phyloP scores from a whole-genome alignment of 2,797 vertebrate species.

The Hydrophis major region DNA sequence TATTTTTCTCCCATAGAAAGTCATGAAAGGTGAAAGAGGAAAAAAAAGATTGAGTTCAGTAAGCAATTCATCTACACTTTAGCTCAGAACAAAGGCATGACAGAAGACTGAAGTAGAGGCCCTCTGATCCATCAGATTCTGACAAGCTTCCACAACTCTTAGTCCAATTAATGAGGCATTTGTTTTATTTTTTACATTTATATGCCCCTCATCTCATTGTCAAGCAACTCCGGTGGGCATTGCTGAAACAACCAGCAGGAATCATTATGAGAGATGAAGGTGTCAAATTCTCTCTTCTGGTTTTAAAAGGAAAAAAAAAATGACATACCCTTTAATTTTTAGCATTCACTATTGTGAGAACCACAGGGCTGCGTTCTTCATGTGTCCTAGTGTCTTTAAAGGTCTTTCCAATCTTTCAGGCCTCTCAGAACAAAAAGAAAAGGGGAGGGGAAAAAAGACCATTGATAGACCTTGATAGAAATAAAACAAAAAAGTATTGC shows the following conservation, averaged over 20 bases:
- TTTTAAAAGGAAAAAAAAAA: neutral
- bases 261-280: neutral
- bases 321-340: neutral
- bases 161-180: neutral
- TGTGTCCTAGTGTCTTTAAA: neutral
- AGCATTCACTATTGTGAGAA: neutral
- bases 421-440: neutral
- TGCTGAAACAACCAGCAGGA: neutral
- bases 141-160: neutral
- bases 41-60: neutral
- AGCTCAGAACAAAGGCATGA: neutral
- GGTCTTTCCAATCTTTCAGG: neutral
- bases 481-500: constrained; percentile 38
- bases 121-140: neutral
- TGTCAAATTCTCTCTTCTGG: neutral
- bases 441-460: fast-evolving
- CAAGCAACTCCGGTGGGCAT: neutral
- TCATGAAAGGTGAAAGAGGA: neutral
- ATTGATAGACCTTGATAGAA: constrained; percentile 27
- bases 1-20: neutral
- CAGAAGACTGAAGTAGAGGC: neutral
- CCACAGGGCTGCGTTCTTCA: neutral
- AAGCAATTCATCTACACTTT: neutral
- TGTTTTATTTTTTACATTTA: neutral
- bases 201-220: neutral